Evolutionary conservation across 1,140 invertebrate species (phyloP).

Genomic region (Aphidius ervi): DNA sequence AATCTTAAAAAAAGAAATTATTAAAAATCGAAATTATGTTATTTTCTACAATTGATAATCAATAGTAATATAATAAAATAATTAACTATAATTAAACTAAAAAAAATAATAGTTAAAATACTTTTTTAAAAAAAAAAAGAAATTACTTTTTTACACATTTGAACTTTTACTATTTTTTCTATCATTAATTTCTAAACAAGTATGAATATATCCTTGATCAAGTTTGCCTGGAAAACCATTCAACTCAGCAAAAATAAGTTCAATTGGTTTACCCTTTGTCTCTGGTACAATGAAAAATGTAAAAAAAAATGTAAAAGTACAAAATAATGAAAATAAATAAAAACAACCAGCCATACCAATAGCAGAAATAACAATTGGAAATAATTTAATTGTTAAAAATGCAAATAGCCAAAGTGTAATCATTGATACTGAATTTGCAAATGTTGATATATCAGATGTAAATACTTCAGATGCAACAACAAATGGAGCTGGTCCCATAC

Average conservation of each 20-base stretch:
- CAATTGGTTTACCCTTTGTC: constrained; percentile 60
- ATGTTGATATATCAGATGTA: constrained; percentile 48
- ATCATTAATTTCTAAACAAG: no score
- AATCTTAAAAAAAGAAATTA: no score
- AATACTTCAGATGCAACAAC: constrained; percentile 64
- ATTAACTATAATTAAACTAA: no score
- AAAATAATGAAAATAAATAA: constrained; percentile 33
- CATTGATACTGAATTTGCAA: constrained; percentile 52
- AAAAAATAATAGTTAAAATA: no score
- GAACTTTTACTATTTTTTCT: no score
- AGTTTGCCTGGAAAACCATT: constrained; percentile 27
- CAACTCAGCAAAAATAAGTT: constrained; percentile 54
- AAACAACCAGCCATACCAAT: constrained; percentile 44
- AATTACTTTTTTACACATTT: no score
- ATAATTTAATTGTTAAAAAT: constrained; percentile 57
- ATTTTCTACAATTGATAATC: no score
- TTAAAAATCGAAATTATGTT: no score
- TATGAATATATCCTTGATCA: not conserved
- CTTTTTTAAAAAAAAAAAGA: no score
- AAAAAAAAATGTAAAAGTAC: constrained; percentile 31
- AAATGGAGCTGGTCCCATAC: constrained; percentile 56
- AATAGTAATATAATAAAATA: no score
- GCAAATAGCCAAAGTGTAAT: constrained; percentile 52
- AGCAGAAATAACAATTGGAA: constrained; percentile 31
- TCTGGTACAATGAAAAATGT: constrained; percentile 58